A percentile compares a stretch with the other conserved stretches of the same genome.
Conservation (phyloP, 2,888 invertebrate species). For the Meteorus colon region DNA sequence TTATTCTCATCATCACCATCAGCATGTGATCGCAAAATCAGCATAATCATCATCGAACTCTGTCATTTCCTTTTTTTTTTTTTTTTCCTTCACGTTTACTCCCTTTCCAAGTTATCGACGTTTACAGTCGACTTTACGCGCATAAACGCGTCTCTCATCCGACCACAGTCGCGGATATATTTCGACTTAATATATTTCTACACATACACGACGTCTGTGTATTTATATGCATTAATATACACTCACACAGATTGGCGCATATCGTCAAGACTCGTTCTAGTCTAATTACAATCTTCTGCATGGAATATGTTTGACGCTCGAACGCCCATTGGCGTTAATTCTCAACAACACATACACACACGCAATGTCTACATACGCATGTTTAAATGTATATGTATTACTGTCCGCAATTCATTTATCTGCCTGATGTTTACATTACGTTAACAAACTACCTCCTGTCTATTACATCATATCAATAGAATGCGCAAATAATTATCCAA, state of each 20-base stretch:
- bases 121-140: constrained; percentile 29
- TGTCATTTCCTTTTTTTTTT: constrained; percentile 13
- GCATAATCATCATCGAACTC: too few relatives aligned
- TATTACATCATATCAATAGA: constrained; percentile 29
- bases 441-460: constrained; percentile 40
- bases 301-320: constrained; percentile 27
- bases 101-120: not conserved
- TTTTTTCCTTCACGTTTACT: not conserved
- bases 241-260: not conserved
- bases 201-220: not conserved
- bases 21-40: not conserved
- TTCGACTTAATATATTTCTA: not conserved
- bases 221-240: constrained; percentile 5
- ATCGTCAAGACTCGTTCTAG: constrained; percentile 16
- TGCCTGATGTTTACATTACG: constrained; percentile 32
- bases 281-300: constrained; percentile 31
- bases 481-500: constrained; percentile 29
- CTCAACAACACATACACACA: not conserved
- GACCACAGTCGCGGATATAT: not conserved
- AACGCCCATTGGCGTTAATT: constrained; percentile 33
- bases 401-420: constrained; percentile 33
- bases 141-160: constrained; percentile 13
- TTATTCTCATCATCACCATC: constrained; percentile 21
- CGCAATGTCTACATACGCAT: not conserved
- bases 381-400: not conserved